These are phyloP conservation scores for Tetraodon nigroviridis DNA, from an alignment of 2,113 vertebrate genomes.

Conservation along the genomic window DNA sequence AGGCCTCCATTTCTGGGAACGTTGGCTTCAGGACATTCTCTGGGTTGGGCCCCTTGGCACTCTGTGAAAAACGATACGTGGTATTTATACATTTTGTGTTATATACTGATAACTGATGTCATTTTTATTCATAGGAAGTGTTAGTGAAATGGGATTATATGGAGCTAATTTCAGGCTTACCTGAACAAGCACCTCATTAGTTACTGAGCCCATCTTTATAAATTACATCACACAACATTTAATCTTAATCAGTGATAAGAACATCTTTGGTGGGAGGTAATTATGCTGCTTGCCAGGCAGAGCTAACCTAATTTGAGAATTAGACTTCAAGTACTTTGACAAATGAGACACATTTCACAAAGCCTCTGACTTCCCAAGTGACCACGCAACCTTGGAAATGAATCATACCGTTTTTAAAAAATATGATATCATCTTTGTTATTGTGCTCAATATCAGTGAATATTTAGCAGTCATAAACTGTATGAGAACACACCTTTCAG, in stretches of 20 bases:
- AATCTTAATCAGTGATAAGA: constrained; percentile 5
- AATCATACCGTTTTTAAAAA: too few species aligned
- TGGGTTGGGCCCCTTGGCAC: constrained; percentile 30
- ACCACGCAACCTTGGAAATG: neutral
- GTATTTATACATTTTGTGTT: too few species aligned
- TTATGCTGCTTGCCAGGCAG: neutral
- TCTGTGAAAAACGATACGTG: constrained; percentile 31
- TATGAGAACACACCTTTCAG: constrained; percentile 34
- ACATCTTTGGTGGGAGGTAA: neutral
- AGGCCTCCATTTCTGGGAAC: constrained; percentile 68
- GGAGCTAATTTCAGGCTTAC: neutral
- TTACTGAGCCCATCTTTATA: neutral
- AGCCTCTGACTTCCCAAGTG: neutral
- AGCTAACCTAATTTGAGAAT: constrained; percentile 2
- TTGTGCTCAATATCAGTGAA: neutral
- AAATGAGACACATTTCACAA: neutral
- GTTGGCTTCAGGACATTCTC: constrained; percentile 32
- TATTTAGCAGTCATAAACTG: neutral
- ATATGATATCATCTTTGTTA: too few species aligned
- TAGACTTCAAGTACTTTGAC: neutral
- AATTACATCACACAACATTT: neutral
- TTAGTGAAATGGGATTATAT: too few species aligned
- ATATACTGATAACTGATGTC: too few species aligned
- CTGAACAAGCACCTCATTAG: neutral
- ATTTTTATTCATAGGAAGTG: too few species aligned